A percentile compares a stretch with the other conserved stretches of the same genome.
phyloP scores from a whole-genome alignment of 2,888 invertebrate genomes.

The Augochlorella aurata region DNA sequence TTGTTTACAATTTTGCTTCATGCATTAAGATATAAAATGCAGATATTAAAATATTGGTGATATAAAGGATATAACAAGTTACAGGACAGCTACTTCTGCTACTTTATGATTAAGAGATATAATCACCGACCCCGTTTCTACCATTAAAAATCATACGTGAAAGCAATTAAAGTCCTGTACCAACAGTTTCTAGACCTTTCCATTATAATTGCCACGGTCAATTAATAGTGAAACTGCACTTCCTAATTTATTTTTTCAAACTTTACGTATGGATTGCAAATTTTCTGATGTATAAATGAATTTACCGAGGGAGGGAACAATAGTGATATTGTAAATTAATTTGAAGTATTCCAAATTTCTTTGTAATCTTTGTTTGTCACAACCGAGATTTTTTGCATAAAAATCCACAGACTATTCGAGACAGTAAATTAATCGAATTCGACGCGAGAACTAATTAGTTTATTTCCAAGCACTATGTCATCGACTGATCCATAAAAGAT shows the following conservation, averaged over 20 bases:
- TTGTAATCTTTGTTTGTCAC: no score
- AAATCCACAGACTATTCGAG: neutral
- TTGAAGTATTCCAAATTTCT: no score
- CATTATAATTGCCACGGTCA: neutral
- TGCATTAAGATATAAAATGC: no score
- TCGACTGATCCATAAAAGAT: neutral
- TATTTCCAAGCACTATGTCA: neutral
- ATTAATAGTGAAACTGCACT: neutral
- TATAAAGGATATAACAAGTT: neutral
- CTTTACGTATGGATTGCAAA: no score
- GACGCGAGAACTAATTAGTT: neutral
- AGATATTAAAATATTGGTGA: no score
- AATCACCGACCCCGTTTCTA: neutral
- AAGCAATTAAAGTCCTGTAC: neutral
- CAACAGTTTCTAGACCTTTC: neutral
- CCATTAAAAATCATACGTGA: neutral
- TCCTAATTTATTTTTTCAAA: no score
- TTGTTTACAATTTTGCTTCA: no score
- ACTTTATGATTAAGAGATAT: neutral
- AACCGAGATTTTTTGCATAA: no score
- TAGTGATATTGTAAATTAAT: no score
- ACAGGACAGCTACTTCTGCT: neutral
- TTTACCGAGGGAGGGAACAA: no score
- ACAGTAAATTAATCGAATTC: neutral
- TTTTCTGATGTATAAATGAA: no score